Conservation (phyloP, 2,113 vertebrate genomes). For the Herpailurus yagouaroundi region DNA sequence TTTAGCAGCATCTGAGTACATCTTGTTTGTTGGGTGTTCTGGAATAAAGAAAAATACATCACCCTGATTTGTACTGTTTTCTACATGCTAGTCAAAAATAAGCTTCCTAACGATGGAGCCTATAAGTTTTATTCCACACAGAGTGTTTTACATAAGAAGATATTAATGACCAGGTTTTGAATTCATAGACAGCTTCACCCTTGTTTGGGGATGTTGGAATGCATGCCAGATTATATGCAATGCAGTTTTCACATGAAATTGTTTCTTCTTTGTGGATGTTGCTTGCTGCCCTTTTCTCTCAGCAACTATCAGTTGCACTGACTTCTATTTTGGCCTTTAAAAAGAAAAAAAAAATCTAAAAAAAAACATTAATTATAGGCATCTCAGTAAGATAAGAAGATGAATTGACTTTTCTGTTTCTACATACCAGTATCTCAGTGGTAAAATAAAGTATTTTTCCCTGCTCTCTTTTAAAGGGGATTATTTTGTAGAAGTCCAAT, state of each 20-base stretch:
- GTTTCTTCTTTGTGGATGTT: not conserved
- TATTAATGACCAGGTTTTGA: not conserved
- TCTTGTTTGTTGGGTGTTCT: not conserved
- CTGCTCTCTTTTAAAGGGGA: conserved; percentile 58
- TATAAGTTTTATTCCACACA: not conserved
- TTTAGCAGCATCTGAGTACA: not conserved
- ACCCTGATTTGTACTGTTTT: not conserved
- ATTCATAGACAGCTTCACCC: not conserved
- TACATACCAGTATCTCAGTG: conserved; percentile 35
- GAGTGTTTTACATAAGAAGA: not conserved
- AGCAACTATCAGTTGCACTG: conserved; percentile 34
- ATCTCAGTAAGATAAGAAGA: conserved; percentile 69
- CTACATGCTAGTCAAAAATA: not conserved
- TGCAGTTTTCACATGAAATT: not conserved
- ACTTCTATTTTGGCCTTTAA: conserved; percentile 54
- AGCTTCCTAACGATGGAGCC: not conserved
- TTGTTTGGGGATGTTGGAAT: not conserved
- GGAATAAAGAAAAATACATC: not conserved
- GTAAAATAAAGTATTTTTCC: conserved; percentile 64
- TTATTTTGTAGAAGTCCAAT: conserved; percentile 73
- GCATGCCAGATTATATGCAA: not conserved
- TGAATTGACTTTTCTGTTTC: conserved; percentile 65
- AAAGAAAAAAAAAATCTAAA: not conserved
- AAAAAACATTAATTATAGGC: conserved; percentile 70
- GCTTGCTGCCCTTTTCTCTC: not conserved